Conservation (phyloP, 2,888 invertebrate genomes). For the Cerastoderma edule region DNA sequence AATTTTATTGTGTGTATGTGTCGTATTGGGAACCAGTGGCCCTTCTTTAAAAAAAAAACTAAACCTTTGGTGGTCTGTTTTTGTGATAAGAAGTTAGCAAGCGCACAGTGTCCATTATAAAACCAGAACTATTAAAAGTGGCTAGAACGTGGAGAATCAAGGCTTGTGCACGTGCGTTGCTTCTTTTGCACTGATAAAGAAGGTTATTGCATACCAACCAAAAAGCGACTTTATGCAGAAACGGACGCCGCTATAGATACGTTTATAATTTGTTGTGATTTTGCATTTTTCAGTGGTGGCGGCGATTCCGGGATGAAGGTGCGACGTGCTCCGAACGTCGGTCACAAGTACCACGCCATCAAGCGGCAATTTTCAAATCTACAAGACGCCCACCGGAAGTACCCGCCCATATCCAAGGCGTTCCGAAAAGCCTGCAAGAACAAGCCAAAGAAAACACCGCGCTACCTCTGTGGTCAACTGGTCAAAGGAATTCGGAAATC, state of each 20-base stretch:
- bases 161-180: not conserved
- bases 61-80: too few species aligned
- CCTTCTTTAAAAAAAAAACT: too few species aligned
- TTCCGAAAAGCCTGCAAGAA: conserved; percentile 40
- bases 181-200: not conserved
- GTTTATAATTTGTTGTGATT: not conserved
- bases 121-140: not conserved
- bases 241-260: too few species aligned
- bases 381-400: conserved; percentile 43
- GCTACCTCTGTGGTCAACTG: not conserved
- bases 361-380: conserved; percentile 42
- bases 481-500: conserved; percentile 25
- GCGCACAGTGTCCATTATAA: not conserved
- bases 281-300: conserved; percentile 4
- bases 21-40: too few species aligned
- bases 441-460: conserved; percentile 26
- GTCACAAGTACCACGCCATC: conserved; percentile 31
- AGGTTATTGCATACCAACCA: not conserved
- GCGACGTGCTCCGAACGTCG: conserved; percentile 8
- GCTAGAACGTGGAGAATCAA: not conserved
- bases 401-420: conserved; percentile 47
- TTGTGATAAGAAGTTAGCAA: too few species aligned
- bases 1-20: too few species aligned
- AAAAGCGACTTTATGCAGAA: not conserved
- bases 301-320: conserved; percentile 5